A percentile compares a stretch with the other conserved stretches of the same genome.
phyloP scores from a whole-genome alignment of 2,888 invertebrate genomes.

The Caenorhabditis zanzibari region DNA sequence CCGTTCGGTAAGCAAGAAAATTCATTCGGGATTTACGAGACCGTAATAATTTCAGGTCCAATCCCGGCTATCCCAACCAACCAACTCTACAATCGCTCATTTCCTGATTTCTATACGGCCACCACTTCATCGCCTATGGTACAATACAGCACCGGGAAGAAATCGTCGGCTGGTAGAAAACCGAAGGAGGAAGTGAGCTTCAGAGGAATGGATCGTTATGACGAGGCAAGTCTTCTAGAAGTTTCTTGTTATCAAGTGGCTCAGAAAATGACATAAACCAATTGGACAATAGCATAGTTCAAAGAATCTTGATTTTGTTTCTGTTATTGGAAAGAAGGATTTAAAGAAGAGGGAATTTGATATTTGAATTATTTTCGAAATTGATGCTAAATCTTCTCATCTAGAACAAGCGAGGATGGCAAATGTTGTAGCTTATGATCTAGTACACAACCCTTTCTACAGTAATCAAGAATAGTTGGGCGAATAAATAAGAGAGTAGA shows the following conservation, averaged over 20 bases:
- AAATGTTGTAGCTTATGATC: background rate
- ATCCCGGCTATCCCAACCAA: slow-evolving; percentile 41
- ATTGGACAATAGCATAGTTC: no score
- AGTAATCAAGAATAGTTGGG: slow-evolving; percentile 13
- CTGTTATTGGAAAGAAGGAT: background rate
- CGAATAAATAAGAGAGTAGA: slow-evolving; percentile 8
- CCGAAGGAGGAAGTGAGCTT: slow-evolving; percentile 47
- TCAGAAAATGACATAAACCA: no score
- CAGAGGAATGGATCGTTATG: slow-evolving; percentile 4
- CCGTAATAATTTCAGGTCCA: slow-evolving; percentile 5
- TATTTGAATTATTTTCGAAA: no score
- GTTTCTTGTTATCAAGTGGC: background rate
- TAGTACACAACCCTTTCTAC: background rate
- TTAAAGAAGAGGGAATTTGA: no score
- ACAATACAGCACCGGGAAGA: slow-evolving; percentile 55
- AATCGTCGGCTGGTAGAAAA: slow-evolving; percentile 62
- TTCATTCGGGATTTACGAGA: no score
- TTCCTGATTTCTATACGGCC: slow-evolving; percentile 45
- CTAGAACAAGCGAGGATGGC: no score
- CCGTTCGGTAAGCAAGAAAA: slow-evolving; percentile 35
- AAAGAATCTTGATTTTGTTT: background rate
- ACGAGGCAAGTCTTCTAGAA: background rate
- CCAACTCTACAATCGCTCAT: slow-evolving; percentile 44
- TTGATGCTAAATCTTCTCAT: no score
- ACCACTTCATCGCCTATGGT: slow-evolving; percentile 61